Evolutionary conservation across 2,888 invertebrate genomes (phyloP), one percentile per base, ranked within the genome.

Genomic region (Gastracanthus pulcherrimus): DNA sequence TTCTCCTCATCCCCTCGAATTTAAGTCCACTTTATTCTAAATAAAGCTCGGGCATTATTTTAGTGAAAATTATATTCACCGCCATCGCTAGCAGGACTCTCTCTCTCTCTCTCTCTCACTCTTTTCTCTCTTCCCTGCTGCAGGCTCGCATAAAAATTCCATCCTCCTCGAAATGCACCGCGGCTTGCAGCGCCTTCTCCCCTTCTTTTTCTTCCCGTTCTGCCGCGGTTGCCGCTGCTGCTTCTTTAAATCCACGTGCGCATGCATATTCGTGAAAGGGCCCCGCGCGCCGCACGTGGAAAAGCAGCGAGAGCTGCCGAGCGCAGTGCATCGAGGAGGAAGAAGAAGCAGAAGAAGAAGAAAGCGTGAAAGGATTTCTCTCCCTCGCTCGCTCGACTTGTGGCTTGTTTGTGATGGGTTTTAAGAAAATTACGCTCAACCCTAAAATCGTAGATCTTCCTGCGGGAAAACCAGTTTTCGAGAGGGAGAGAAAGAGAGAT

Each of bases 401-500:
- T 41, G 64, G 51, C 62, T 77, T 70, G 60, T 58, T 62, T 60
- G 51, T 64, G 48, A 74, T 74, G 62, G 64, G 55, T 66, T 80
- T 74, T 64, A 67, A 72, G 66, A 67, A 74, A 74, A 74, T 80
- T 58, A 80, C 70, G 38, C 70, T 80, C 64, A 70, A 70, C 70
- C 80, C 77, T 82, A 58, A 81, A 80, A 77, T 80, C 77, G 75
- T 78, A 82, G 74, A 78, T 82, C 72, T 77, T 69, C 31, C 51
- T 64, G 66, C 55, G 80, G 80, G 62, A 77, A 80, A 82, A 82
- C 80, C 80, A 80, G 80, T 82, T 80, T 76, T 67, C 62, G 45
- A 78, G 19, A 11, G 19, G 19, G 36, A 19, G 34, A n/a, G 36
- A 3, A 16, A 34, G 31, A 60, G 31, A 60, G 36, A 74, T 26